Evolutionary conservation across 1,140 invertebrate genomes (phyloP).

Genomic region (Rhizoglyphus robini): DNA sequence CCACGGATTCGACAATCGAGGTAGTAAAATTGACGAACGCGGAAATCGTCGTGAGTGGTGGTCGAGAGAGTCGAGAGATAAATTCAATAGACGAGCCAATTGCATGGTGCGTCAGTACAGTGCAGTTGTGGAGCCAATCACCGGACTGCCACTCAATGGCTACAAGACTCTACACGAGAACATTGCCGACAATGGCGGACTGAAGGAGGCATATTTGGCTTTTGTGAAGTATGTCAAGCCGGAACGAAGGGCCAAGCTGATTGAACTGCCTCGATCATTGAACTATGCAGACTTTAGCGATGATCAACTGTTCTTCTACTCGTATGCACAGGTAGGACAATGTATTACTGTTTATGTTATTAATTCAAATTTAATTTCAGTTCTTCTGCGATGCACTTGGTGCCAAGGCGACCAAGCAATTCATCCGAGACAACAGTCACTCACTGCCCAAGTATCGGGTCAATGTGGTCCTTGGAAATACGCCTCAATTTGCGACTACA

Average conservation of each 20-base stretch:
- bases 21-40: not conserved
- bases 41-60: not conserved
- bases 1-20: not conserved
- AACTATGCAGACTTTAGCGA: not conserved
- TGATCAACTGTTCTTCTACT: conserved; percentile 10
- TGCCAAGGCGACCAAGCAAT: too few relatives aligned
- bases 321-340: conserved; percentile 12
- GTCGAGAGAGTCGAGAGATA: not conserved
- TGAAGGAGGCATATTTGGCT: not conserved
- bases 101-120: not conserved
- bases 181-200: too few relatives aligned
- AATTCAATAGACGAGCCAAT: not conserved
- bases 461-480: conserved; percentile 38
- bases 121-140: not conserved
- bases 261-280: not conserved
- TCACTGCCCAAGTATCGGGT: conserved; percentile 16
- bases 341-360: not conserved
- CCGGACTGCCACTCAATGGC: not conserved
- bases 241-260: not conserved
- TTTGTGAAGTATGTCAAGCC: not conserved
- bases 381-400: not conserved
- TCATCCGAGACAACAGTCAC: too few relatives aligned
- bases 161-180: not conserved
- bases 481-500: conserved; percentile 40
- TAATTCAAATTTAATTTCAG: not conserved